Evolutionary conservation across 1,140 invertebrate species (phyloP), one percentile per base, ranked within the genome.

Genomic region (Triops cancriformis): DNA sequence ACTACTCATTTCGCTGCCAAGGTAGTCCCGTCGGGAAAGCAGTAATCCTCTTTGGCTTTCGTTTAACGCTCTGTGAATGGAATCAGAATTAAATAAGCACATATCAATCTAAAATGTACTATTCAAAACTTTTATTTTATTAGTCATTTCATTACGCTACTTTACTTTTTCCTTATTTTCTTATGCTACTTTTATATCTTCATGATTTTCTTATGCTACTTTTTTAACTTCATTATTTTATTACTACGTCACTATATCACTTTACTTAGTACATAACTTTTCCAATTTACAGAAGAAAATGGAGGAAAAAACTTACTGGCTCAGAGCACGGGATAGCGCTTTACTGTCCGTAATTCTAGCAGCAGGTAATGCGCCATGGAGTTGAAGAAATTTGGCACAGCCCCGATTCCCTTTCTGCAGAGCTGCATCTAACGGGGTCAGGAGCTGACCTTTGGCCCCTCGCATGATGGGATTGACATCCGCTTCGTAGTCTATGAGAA

Each of bases 371-470:
- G 94, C 96, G 7, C 95, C 95, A 81, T 96, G 93, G 80, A 95
- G 89, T 84, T 96, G 94, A 27, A 98, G 87, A 84, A 96, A 94
- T 84, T 98, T 97, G 42, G 96, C 96, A 80, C 94, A 94, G 11
- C 95, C 92, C 43, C 92, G 88, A 84, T 95, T 90, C 0, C 93
- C 94, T 74, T 93, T 89, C 78, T 92, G 90, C 5, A 97, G 85
- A 1, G 96, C 95, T 77, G 94, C 93, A 84, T 98, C 96, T 79
- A 97, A 85, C 0, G 96, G 94, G 0, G 95, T 97, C 86, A 97
- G 89, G 27, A 92, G 86, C 73, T 91, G 87, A 73, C 94, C 94
- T 83, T 94, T 93, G 1, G 89, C 90, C 12, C 92, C 94, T 77
- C 92, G 87, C 80, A 95, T 90, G 10, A 97, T 87, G 0, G 91